Conservation (phyloP, 2,797 vertebrate species). For the Labeo calbasu region DNA sequence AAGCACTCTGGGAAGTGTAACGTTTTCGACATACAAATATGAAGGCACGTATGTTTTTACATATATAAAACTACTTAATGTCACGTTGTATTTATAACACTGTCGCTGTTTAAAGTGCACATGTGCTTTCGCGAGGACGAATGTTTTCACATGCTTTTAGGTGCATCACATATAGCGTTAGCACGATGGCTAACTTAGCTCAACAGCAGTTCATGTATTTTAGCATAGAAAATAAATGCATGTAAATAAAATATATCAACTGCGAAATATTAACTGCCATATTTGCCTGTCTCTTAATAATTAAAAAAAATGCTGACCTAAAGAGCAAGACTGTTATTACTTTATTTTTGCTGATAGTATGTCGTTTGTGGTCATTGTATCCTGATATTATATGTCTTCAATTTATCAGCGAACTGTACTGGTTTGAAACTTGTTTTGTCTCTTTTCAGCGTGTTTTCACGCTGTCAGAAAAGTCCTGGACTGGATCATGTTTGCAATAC, state of each 20-base stretch:
- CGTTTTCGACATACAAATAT: constrained; percentile 19
- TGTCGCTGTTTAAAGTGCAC: background rate
- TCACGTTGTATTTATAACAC: background rate
- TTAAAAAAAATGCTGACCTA: background rate
- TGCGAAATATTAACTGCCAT: background rate
- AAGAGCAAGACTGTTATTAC: background rate
- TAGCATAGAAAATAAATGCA: background rate
- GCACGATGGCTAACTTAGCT: constrained; percentile 19
- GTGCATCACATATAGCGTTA: background rate
- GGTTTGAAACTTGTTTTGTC: background rate
- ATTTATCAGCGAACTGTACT: background rate
- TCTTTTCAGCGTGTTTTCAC: constrained; percentile 86
- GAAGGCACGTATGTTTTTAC: constrained; percentile 17
- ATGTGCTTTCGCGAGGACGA: background rate
- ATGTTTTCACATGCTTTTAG: background rate
- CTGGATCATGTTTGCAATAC: constrained; percentile 84
- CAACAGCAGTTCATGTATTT: background rate
- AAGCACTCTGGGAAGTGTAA: constrained; percentile 68
- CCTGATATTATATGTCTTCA: background rate
- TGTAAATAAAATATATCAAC: background rate
- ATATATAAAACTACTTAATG: background rate
- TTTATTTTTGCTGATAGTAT: background rate
- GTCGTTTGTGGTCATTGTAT: background rate
- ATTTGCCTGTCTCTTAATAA: background rate
- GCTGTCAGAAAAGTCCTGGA: constrained; percentile 85